Evolutionary conservation across 2,888 invertebrate species (phyloP).

Genomic region (Chymomyza amoena): DNA sequence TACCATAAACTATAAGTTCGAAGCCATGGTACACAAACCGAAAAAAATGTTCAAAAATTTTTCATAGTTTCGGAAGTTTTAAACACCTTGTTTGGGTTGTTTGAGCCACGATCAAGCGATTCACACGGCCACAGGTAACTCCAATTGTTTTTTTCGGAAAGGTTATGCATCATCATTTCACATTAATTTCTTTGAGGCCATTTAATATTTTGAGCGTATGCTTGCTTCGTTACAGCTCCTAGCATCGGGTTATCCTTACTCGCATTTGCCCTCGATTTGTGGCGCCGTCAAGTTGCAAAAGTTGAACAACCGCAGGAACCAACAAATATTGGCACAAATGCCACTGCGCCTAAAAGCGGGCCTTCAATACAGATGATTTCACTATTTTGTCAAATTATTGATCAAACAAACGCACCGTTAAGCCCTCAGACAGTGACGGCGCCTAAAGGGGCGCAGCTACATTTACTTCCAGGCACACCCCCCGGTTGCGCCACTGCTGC

Average conservation of each 20-base stretch:
- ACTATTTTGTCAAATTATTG: slow-evolving; percentile 56
- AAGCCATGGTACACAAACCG: too few relatives aligned
- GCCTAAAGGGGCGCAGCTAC: not conserved
- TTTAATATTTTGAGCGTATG: not conserved
- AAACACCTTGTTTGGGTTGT: too few relatives aligned
- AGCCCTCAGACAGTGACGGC: slow-evolving; percentile 38
- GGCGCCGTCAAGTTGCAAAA: slow-evolving; percentile 53
- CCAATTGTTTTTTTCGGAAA: too few relatives aligned
- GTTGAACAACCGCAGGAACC: slow-evolving; percentile 57
- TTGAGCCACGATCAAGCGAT: too few relatives aligned
- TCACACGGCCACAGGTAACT: too few relatives aligned
- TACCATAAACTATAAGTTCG: too few relatives aligned
- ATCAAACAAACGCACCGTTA: slow-evolving; percentile 71
- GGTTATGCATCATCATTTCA: too few relatives aligned
- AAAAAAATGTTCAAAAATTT: too few relatives aligned
- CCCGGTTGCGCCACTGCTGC: slow-evolving; percentile 27
- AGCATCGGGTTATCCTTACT: not conserved
- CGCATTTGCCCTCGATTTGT: not conserved
- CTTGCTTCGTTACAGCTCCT: not conserved
- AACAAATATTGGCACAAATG: slow-evolving; percentile 56
- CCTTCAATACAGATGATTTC: slow-evolving; percentile 44
- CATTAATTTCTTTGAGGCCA: too few relatives aligned
- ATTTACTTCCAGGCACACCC: slow-evolving; percentile 4
- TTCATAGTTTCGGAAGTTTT: too few relatives aligned
- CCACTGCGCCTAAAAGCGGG: slow-evolving; percentile 39